phyloP scores from a whole-genome alignment of 2,888 invertebrate genomes.

The Fragum fragum region DNA sequence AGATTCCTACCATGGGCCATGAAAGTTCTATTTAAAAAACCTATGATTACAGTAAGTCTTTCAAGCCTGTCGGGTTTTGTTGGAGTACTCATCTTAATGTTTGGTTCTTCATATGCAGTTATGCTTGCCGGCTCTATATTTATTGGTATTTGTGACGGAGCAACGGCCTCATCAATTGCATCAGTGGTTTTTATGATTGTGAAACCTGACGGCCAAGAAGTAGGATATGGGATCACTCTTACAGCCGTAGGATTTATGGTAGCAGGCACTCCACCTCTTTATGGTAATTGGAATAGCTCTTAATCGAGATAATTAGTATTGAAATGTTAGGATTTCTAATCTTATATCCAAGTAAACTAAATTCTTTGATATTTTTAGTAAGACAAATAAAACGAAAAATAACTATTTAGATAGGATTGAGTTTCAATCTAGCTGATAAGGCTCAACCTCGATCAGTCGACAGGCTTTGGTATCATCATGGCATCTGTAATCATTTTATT shows the following conservation, averaged over 20 bases:
- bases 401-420: no score
- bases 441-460: no score
- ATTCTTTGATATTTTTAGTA: no score
- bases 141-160: constrained; percentile 11
- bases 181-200: background rate
- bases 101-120: background rate
- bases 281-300: no score
- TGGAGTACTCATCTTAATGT: background rate
- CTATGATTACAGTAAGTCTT: background rate
- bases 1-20: background rate
- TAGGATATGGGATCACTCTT: background rate
- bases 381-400: no score
- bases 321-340: no score
- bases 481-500: no score
- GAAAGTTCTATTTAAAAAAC: background rate
- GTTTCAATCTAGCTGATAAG: no score
- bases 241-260: background rate
- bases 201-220: background rate
- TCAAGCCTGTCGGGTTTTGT: background rate
- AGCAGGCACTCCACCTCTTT: background rate
- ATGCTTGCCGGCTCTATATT: background rate
- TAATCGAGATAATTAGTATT: no score
- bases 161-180: background rate
- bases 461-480: no score
- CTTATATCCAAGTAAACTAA: no score